A percentile compares a stretch with the other conserved stretches of the same genome.
Conservation (phyloP, 2,888 invertebrate genomes). For the Caenorhabditis plicata region DNA sequence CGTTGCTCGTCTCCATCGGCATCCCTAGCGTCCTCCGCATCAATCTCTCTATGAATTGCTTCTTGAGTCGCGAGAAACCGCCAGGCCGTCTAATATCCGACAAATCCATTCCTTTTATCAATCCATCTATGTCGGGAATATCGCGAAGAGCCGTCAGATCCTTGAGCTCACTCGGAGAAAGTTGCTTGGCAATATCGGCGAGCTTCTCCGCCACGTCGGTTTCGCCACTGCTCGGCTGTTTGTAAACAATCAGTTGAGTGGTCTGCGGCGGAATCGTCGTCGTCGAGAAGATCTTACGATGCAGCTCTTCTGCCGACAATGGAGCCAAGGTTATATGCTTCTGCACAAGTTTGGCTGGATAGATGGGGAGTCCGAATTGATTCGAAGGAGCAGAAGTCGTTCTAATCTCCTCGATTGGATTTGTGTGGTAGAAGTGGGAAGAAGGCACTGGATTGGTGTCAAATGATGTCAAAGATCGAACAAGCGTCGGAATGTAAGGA, state of each 20-base stretch:
- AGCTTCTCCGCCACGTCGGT: slow-evolving; percentile 37
- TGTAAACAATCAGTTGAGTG: slow-evolving; percentile 30
- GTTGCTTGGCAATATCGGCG: slow-evolving; percentile 36
- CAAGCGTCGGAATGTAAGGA: slow-evolving; percentile 48
- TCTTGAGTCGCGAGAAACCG: slow-evolving; percentile 53
- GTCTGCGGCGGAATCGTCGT: not conserved
- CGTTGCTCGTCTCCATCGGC: slow-evolving; percentile 30
- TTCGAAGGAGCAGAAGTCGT: slow-evolving; percentile 8
- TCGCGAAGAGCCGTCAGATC: slow-evolving; percentile 53
- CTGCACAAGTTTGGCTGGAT: slow-evolving; percentile 30
- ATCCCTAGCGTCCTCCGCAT: slow-evolving; percentile 50
- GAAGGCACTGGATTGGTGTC: slow-evolving; percentile 42
- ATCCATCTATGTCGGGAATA: slow-evolving; percentile 57
- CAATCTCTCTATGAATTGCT: slow-evolving; percentile 58
- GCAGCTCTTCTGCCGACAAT: slow-evolving; percentile 36
- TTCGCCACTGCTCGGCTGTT: slow-evolving; percentile 28
- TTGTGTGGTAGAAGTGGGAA: slow-evolving; percentile 39
- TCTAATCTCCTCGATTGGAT: slow-evolving; percentile 6
- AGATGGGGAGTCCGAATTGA: slow-evolving; percentile 33
- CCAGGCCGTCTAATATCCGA: slow-evolving; percentile 55
- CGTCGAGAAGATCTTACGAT: slow-evolving; percentile 44
- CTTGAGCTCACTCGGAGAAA: slow-evolving; percentile 52
- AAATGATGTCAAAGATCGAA: slow-evolving; percentile 36
- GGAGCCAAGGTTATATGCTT: slow-evolving; percentile 25
- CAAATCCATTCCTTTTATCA: slow-evolving; percentile 59